Evolutionary conservation across 2,888 invertebrate species (phyloP), one percentile per base, ranked within the genome.

Genomic region (Boloria selene): DNA sequence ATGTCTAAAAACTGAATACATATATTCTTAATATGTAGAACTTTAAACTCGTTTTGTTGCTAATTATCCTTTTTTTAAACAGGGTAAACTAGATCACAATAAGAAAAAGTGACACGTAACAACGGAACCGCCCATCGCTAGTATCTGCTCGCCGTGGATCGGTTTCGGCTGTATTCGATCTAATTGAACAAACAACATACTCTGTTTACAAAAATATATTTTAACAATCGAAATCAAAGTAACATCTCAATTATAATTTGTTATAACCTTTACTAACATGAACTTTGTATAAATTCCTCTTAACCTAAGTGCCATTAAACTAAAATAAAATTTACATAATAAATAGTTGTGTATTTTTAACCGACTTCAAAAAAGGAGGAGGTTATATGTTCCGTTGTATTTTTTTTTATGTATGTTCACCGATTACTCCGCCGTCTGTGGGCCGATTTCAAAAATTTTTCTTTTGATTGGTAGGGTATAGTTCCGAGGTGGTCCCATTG

Each of bases 41-140:
- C n/a, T n/a, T n/a, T n/a, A n/a, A n/a, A n/a, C n/a, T n/a, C n/a
- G n/a, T n/a, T n/a, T n/a, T n/a, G n/a, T n/a, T n/a, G n/a, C n/a
- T n/a, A n/a, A n/a, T n/a, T n/a, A n/a, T 56, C 10, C 14, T 45
- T 50, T 59, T 49, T 52, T 76, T 79, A 14, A n/a, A 44, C 77
- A 80, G 80, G 78, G 61, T 60, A 79, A 80, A 75, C 72, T 82
- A 72, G 86, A 87, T 55, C 85, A 85, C 45, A 72, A 79, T 18
- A 89, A 81, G 77, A 88, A 86, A 75, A 90, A 90, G 84, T 90
- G 86, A 90, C 84, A 79, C 50, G 61, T 67, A 22, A 59, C 63
- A 31, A 63, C 71, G 68, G 76, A 77, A 73, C 70, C 74, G 61
- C 67, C 70, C 62, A 67, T 67, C 64, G 69, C 67, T 56, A 66